phyloP scores from a whole-genome alignment of 1,140 invertebrate species.

The Drosophila sturtevanti region DNA sequence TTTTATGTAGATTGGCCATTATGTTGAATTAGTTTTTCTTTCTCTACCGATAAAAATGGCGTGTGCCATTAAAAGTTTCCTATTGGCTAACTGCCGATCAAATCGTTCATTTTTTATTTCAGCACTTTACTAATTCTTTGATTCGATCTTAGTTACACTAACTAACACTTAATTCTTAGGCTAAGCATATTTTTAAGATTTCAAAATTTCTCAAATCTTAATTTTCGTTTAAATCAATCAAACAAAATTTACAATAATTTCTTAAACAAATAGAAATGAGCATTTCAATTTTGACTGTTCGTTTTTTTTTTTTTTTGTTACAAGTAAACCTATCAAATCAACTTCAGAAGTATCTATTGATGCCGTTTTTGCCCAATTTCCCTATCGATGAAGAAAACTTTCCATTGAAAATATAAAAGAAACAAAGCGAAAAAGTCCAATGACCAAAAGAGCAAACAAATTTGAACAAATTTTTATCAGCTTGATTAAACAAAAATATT shows the following conservation, averaged over 20 bases:
- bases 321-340: too few species aligned
- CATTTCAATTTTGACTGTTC: too few species aligned
- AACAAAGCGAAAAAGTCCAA: conserved; percentile 53
- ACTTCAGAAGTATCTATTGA: conserved; percentile 13
- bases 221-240: too few species aligned
- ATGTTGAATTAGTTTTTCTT: conserved; percentile 72
- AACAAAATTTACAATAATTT: too few species aligned
- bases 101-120: background rate
- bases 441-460: conserved; percentile 54
- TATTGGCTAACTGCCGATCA: conserved; percentile 52
- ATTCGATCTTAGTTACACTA: too few species aligned
- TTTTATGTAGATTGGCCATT: conserved; percentile 80
- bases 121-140: too few species aligned
- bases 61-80: conserved; percentile 53
- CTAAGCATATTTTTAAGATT: too few species aligned
- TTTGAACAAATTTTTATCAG: conserved; percentile 60
- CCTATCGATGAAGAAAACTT: conserved; percentile 25
- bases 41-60: conserved; percentile 62
- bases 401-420: conserved; percentile 31
- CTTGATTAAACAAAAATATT: conserved; percentile 33
- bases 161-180: too few species aligned
- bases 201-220: too few species aligned
- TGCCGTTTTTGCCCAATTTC: background rate
- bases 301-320: too few species aligned
- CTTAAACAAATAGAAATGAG: too few species aligned